Evolutionary conservation across 2,888 invertebrate species (phyloP).

Genomic region (Lacanobia oleracea): DNA sequence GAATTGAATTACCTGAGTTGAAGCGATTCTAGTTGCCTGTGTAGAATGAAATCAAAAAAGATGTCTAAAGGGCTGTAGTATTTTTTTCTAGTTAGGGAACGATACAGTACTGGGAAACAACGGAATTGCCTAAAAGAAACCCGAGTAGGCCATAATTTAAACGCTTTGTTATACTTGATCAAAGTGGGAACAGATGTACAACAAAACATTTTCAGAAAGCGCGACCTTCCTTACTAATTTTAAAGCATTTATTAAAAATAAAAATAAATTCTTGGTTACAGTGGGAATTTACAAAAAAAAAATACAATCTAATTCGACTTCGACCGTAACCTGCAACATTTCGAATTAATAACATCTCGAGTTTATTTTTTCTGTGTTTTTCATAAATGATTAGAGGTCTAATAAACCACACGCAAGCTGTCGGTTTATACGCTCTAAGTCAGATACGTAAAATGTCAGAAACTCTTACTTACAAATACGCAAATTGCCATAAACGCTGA

Average conservation of each 20-base stretch:
- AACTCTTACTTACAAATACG: too few species aligned
- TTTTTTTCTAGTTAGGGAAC: neutral
- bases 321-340: too few species aligned
- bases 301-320: too few species aligned
- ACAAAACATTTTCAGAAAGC: neutral
- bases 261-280: too few species aligned
- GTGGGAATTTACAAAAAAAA: too few species aligned
- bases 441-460: too few species aligned
- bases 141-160: neutral
- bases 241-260: too few species aligned
- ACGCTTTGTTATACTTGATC: neutral
- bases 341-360: too few species aligned
- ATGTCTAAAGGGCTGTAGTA: neutral
- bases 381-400: neutral
- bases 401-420: too few species aligned
- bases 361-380: neutral
- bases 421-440: too few species aligned
- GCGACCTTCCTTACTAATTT: neutral
- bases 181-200: neutral
- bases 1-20: neutral
- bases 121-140: neutral
- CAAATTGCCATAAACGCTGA: too few species aligned
- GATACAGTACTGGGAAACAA: neutral
- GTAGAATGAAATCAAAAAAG: constrained; percentile 3
- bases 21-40: neutral